Base-by-base conservation (phyloP, 2,113 vertebrate genomes). In the Pyxicephalus adspersus region DNA sequence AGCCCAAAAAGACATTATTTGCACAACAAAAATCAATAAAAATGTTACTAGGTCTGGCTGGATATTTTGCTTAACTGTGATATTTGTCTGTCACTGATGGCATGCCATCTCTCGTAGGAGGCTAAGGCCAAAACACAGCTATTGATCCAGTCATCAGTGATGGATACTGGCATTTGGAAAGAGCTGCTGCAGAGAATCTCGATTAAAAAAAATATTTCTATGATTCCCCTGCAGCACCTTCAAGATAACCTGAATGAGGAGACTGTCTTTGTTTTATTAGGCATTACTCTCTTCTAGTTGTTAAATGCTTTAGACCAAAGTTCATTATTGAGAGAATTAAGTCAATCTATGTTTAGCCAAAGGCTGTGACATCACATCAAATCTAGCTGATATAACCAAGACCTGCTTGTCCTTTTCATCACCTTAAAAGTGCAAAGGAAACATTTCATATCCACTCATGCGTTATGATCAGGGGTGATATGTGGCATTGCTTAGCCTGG, bases 11-110 rank as follows among this genome's bases (percentile, higher is more conserved):
- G 95, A 95, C 96, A 97, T 97, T 96, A 96, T 96, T 96, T 96
- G 94, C 95, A 94, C 94, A 90, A 94, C 93, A 94, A 92, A 93
- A 95, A 99, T 99, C 97, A 96, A 99, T 98, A 96, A 94, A 95
- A 92, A 94, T 95, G 94, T 95, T 96, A 95, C 94, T 93, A 91
- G 94, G 93, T 93, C 93, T 94, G 92, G 90, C 93, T 91, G 91
- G 92, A 92, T 94, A 94, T 92, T 94, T 94, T 92, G 91, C 93
- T 94, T 94, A 94, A 94, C 94, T 95, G 95, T 97, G 96, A 96
- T 96, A 96, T 98, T 96, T 96, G 96, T 98, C 96, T 96, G 92
- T 98, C 96, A 96, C 94, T 91, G 93, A 93, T 96, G 96, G 96
- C 96, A 96, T 94, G 93, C 95, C 95, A 95, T 97, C 95, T 96